A percentile compares a stretch with the other conserved stretches of the same genome.
These are phyloP conservation scores for Lithobates pipiens DNA, from an alignment of 2,797 vertebrate species.

Conservation along the genomic window DNA sequence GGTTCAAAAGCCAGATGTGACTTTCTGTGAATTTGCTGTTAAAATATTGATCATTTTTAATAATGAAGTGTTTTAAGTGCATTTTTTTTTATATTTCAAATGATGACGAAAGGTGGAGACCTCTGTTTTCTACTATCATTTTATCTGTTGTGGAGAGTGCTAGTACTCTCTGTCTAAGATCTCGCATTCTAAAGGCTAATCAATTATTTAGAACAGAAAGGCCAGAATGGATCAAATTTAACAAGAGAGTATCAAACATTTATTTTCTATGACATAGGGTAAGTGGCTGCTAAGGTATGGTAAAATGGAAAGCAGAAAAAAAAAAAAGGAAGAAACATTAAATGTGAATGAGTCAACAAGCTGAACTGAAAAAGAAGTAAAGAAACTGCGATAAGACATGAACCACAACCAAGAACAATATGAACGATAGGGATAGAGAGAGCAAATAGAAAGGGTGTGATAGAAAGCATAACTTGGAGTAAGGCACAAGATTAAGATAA, in stretches of 20 bases:
- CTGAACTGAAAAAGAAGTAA: not conserved
- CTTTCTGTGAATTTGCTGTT: too few species aligned
- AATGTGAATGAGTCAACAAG: not conserved
- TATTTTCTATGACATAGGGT: not conserved
- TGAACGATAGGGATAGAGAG: not conserved
- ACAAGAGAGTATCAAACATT: not conserved
- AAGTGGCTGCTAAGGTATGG: not conserved
- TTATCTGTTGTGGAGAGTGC: not conserved
- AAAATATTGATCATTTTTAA: too few species aligned
- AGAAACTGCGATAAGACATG: conserved; percentile 21
- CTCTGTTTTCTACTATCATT: not conserved
- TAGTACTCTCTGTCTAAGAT: not conserved
- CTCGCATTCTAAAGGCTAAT: not conserved
- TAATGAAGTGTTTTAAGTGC: too few species aligned
- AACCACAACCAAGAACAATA: not conserved
- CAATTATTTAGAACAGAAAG: conserved; percentile 13
- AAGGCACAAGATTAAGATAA: conserved; percentile 14
- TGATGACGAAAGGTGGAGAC: not conserved
- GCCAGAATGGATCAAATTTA: not conserved
- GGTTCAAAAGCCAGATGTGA: too few species aligned
- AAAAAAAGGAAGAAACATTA: not conserved
- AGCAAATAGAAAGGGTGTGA: conserved; percentile 42
- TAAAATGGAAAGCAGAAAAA: not conserved
- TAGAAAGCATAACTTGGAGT: not conserved
- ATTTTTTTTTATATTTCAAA: too few species aligned